Base-by-base conservation (phyloP, 2,888 invertebrate genomes). In the Apodemia mormo region DNA sequence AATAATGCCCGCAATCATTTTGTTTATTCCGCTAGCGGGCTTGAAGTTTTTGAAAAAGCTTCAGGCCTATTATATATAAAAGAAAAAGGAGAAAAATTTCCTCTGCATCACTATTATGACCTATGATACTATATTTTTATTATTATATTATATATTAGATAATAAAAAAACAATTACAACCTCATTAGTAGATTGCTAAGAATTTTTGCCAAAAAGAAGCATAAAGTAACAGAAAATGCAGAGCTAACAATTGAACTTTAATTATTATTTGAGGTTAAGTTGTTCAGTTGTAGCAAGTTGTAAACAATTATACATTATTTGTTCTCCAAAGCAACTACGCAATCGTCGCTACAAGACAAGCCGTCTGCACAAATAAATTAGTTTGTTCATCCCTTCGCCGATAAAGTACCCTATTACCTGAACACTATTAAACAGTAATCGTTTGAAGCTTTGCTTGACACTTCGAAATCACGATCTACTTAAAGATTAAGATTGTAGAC, bases 341-440 rank as follows among this genome's bases (percentile, higher is more conserved):
- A 88, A 87, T 88, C 88, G 83, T 82, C 81, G 79, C 77, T 80
- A 77, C 82, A 80, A 81, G 82, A 83, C 85, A 90, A 91, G 90
- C 87, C 90, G 80, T 86, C 83, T 90, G 86, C 88, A 85, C 86
- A 85, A 79, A 82, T 89, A 78, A 89, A 90, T 90, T 91, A 90
- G 89, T 89, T 90, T 89, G 89, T 83, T 89, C 84, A 85, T 80
- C 80, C 79, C 78, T 84, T 82, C 61, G 33, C 14, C 74, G 79
- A 81, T 80, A 56, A 76, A 75, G 78, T 77, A 52, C 76, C 72
- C 74, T 61, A 33, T 71, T 76, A 76, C 75, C 75, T 78, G 73
- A 68, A 73, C 70, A 75, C 76, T 78, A 76, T 75, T 78, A 73
- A 77, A 79, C 74, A 65, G 65, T 68, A 52, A 65, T 14, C 66